Evolutionary conservation across 1,140 invertebrate genomes (phyloP).

Genomic region (Plectrocnemia conspersa): DNA sequence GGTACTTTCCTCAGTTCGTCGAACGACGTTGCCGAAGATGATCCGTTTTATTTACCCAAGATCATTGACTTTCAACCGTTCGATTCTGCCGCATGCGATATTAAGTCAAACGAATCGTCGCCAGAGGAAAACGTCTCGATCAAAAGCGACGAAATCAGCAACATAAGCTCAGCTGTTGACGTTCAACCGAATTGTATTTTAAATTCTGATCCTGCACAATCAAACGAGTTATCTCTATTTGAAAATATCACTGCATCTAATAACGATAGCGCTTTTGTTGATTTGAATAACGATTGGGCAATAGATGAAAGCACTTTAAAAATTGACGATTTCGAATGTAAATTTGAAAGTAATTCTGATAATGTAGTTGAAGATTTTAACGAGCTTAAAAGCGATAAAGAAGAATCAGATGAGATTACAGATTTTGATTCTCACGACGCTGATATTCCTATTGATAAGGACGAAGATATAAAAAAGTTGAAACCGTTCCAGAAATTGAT

Average conservation of each 20-base stretch:
- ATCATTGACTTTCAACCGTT: slow-evolving; percentile 7
- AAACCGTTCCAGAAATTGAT: not conserved
- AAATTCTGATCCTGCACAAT: no score
- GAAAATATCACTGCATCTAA: no score
- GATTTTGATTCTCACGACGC: not conserved
- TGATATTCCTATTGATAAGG: not conserved
- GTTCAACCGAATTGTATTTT: no score
- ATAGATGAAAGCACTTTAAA: no score
- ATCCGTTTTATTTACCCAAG: slow-evolving; percentile 25
- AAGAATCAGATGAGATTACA: not conserved
- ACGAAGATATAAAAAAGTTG: not conserved
- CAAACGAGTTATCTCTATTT: no score
- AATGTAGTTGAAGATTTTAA: not conserved
- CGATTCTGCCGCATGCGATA: slow-evolving; percentile 12
- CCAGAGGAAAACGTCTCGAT: slow-evolving; percentile 26
- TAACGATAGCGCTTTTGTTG: no score
- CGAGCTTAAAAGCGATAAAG: not conserved
- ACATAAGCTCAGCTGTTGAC: no score
- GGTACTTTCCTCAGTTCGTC: slow-evolving; percentile 27
- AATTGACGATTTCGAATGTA: not conserved
- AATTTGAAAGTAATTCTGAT: not conserved
- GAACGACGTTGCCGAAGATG: slow-evolving; percentile 12
- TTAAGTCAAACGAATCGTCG: slow-evolving; percentile 25
- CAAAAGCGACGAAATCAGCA: slow-evolving; percentile 22
- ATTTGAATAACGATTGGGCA: no score